Percentiles rank a stretch among this genome's conserved stretches.
phyloP scores from a whole-genome alignment of 1,140 invertebrate genomes.

The Heliothis subflexa region DNA sequence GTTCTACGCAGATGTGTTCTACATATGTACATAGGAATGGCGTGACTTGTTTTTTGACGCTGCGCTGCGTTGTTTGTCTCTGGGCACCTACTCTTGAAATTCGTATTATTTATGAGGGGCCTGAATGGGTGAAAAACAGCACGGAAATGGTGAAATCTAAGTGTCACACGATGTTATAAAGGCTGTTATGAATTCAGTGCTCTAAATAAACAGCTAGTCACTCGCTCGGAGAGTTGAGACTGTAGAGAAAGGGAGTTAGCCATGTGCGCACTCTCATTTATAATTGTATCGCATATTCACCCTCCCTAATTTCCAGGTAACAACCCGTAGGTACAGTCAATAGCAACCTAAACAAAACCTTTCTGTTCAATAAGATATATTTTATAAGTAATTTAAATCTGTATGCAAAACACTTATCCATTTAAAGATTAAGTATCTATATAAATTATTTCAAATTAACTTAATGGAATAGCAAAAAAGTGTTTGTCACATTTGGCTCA shows the following conservation, averaged over 20 bases:
- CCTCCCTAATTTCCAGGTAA: too few species aligned
- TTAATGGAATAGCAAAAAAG: slow-evolving; percentile 56
- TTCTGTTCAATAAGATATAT: slow-evolving; percentile 1
- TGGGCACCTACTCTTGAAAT: slow-evolving; percentile 51
- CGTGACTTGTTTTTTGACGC: slow-evolving; percentile 52
- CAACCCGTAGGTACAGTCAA: too few species aligned
- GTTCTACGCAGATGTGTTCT: slow-evolving; percentile 50
- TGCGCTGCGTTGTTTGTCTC: slow-evolving; percentile 45
- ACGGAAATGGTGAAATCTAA: slow-evolving; percentile 50
- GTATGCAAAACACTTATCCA: slow-evolving; percentile 30
- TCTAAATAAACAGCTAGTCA: background rate
- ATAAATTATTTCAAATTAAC: slow-evolving; percentile 27
- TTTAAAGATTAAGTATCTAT: slow-evolving; percentile 45
- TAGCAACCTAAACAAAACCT: too few species aligned
- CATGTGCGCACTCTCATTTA: too few species aligned
- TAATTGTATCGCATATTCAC: too few species aligned
- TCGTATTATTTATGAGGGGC: slow-evolving; percentile 65
- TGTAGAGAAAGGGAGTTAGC: too few species aligned
- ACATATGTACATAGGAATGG: slow-evolving; percentile 46
- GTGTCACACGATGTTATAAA: slow-evolving; percentile 15
- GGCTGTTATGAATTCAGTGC: background rate
- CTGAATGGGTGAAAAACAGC: slow-evolving; percentile 57
- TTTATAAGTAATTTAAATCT: slow-evolving; percentile 11
- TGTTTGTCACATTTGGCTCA: slow-evolving; percentile 50
- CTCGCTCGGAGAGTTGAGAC: background rate